Percentiles rank a stretch among this genome's conserved stretches.
Conservation (phyloP, 1,140 invertebrate genomes). For the Papilio helenus region DNA sequence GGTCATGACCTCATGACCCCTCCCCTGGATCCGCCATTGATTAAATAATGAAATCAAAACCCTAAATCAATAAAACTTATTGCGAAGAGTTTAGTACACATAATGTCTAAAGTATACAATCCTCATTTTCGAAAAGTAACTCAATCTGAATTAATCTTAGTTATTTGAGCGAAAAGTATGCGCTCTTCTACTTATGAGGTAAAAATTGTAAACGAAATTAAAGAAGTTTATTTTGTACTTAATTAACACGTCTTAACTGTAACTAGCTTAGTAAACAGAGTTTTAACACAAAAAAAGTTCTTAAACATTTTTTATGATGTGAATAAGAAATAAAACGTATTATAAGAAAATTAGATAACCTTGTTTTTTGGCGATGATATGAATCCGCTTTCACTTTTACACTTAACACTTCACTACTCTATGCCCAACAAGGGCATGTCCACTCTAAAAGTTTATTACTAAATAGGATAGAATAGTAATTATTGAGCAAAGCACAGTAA, state of each 20-base stretch:
- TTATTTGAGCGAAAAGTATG: neutral
- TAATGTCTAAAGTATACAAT: neutral
- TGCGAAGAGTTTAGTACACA: neutral
- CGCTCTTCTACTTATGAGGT: neutral
- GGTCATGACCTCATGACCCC: too few species aligned
- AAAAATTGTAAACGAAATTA: neutral
- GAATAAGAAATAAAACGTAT: neutral
- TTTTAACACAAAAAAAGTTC: neutral
- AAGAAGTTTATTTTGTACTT: neutral
- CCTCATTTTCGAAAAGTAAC: neutral
- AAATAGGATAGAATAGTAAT: neutral
- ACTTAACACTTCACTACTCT: too few species aligned
- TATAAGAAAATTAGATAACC: conserved; percentile 22
- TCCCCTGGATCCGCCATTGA: too few species aligned
- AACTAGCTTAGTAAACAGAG: neutral
- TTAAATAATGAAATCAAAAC: too few species aligned
- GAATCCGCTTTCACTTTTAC: too few species aligned
- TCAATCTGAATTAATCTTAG: neutral
- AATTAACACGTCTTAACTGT: neutral
- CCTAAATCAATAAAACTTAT: too few species aligned
- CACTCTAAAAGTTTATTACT: neutral
- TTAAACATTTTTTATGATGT: neutral
- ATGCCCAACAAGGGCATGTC: too few species aligned
- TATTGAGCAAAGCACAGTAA: neutral
- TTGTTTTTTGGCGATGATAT: too few species aligned